Evolutionary conservation across 2,888 invertebrate genomes (phyloP).

Genomic region (Drosophila mercatorum): DNA sequence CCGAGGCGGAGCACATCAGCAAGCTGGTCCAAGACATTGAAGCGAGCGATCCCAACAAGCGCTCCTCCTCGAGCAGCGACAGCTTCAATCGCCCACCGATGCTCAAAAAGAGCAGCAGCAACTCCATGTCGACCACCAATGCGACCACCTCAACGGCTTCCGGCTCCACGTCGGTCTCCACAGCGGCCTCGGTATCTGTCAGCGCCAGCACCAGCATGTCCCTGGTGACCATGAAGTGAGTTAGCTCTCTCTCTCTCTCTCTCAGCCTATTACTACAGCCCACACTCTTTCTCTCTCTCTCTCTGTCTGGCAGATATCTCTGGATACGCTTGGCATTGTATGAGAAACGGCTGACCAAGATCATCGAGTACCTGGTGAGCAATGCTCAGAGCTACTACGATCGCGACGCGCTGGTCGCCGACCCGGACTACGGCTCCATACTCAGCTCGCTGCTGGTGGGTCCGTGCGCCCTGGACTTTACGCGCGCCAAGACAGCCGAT

Average conservation of each 20-base stretch:
- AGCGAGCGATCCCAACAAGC: slow-evolving; percentile 87
- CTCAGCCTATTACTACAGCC: background rate
- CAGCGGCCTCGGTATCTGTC: slow-evolving; percentile 56
- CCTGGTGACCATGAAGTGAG: slow-evolving; percentile 85
- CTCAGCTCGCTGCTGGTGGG: slow-evolving; percentile 95
- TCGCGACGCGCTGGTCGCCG: slow-evolving; percentile 93
- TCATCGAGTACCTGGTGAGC: slow-evolving; percentile 93
- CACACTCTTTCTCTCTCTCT: background rate
- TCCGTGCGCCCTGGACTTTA: slow-evolving; percentile 96
- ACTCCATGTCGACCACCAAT: slow-evolving; percentile 83
- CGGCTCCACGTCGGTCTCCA: slow-evolving; percentile 29
- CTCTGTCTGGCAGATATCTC: slow-evolving; percentile 87
- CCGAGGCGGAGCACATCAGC: slow-evolving; percentile 91
- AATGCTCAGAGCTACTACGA: slow-evolving; percentile 95
- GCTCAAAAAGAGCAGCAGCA: slow-evolving; percentile 88
- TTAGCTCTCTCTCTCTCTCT: slow-evolving; percentile 33
- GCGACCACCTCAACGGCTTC: slow-evolving; percentile 25
- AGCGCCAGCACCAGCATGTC: slow-evolving; percentile 82
- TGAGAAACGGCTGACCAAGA: slow-evolving; percentile 93
- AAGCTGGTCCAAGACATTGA: slow-evolving; percentile 92
- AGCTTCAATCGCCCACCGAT: slow-evolving; percentile 88
- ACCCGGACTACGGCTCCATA: slow-evolving; percentile 95
- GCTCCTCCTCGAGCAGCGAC: slow-evolving; percentile 88
- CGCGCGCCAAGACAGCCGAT: slow-evolving; percentile 94
- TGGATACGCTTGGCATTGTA: slow-evolving; percentile 97